Percentiles rank a stretch among this genome's conserved stretches.
Conservation (phyloP, 1,140 invertebrate genomes). For the Drosophila nasuta region DNA sequence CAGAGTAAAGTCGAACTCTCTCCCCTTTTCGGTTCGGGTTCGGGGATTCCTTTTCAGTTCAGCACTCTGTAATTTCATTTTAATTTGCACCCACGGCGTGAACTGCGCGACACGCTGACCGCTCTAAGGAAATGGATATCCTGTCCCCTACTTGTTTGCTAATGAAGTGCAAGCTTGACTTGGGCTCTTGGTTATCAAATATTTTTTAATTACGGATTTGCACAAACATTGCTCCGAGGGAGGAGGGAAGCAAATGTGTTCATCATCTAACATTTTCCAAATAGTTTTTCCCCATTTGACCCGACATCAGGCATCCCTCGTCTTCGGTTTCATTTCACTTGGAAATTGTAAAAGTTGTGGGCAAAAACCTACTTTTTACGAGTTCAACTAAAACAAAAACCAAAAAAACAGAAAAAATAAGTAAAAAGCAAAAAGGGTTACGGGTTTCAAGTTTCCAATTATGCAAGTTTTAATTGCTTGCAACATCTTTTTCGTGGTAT, state of each 20-base stretch:
- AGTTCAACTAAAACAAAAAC: neutral
- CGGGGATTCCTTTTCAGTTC: neutral
- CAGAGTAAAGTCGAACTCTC: neutral
- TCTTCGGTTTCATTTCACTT: conserved; percentile 13
- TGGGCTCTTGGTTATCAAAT: conserved; percentile 38
- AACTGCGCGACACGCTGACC: conserved; percentile 57
- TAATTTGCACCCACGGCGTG: conserved; percentile 68
- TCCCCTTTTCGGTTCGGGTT: neutral
- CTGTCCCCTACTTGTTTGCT: conserved; percentile 38
- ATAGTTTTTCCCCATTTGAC: conserved; percentile 26
- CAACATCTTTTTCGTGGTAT: conserved; percentile 2
- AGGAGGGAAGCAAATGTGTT: conserved; percentile 24
- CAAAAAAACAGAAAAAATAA: too few relatives aligned
- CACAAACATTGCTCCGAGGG: conserved; percentile 54
- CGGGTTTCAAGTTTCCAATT: conserved; percentile 53
- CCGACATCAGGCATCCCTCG: neutral
- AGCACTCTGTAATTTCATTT: conserved; percentile 70
- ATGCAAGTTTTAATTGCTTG: conserved; percentile 56
- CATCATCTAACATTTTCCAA: conserved; percentile 32
- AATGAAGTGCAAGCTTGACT: conserved; percentile 49
- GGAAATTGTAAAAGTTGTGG: conserved; percentile 2
- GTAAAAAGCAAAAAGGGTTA: conserved; percentile 16
- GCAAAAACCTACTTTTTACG: neutral
- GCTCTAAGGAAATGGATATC: conserved; percentile 58
- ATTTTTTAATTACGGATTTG: conserved; percentile 75